Conservation (phyloP, 92 coral and sea anemone species). For the Porites lobata region DNA sequence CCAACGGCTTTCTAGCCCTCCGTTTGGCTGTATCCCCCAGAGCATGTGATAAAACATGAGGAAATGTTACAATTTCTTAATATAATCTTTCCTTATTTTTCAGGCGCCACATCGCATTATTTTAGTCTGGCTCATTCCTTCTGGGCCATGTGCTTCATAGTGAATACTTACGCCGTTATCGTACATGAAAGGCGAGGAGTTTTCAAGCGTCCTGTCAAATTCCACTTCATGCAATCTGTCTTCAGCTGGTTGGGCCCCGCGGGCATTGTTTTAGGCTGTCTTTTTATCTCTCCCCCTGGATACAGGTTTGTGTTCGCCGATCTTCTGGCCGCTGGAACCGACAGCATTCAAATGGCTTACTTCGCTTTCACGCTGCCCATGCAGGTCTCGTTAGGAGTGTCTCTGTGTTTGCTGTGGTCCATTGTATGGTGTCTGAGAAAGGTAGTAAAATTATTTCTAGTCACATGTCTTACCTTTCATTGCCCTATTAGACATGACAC, state of each 20-base stretch:
- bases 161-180: conserved; percentile 92
- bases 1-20: no score
- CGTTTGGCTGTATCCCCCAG: no score
- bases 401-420: conserved; percentile 90
- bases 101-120: conserved; percentile 90
- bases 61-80: no score
- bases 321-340: conserved; percentile 77
- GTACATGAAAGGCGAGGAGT: conserved; percentile 70
- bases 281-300: conserved; percentile 73
- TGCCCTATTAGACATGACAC: not conserved
- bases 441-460: conserved; percentile 48
- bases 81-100: not conserved
- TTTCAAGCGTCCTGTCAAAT: conserved; percentile 68
- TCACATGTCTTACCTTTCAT: not conserved
- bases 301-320: conserved; percentile 85
- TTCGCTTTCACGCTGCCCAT: conserved; percentile 85
- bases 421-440: conserved; percentile 83
- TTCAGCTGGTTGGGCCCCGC: conserved; percentile 91
- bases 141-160: conserved; percentile 91
- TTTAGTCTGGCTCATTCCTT: conserved; percentile 83
- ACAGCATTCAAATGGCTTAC: conserved; percentile 71
- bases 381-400: conserved; percentile 84
- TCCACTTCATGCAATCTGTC: conserved; percentile 78
- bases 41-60: no score
- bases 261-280: conserved; percentile 80